phyloP scores from a whole-genome alignment of 1,140 invertebrate genomes.

The Meteorus sp. region DNA sequence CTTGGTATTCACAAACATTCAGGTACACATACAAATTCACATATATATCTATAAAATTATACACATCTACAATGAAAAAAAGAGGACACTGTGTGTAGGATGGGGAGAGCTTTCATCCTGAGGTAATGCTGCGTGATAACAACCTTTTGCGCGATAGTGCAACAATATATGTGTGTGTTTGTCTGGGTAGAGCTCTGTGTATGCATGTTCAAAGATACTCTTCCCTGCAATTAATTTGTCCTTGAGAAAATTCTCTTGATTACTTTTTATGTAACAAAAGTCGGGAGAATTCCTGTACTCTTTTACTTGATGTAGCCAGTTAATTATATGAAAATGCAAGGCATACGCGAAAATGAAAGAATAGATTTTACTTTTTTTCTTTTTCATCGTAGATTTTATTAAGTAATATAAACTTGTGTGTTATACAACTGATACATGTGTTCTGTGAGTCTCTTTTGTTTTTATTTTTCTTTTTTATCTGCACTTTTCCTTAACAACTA shows the following conservation, averaged over 20 bases:
- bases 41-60: not conserved
- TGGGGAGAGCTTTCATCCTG: slow-evolving; percentile 36
- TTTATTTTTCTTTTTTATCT: not conserved
- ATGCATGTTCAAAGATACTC: not conserved
- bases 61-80: no score
- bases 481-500: not conserved
- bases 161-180: not conserved
- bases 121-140: slow-evolving; percentile 42
- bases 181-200: not conserved
- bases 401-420: slow-evolving; percentile 58
- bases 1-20: no score
- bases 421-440: slow-evolving; percentile 54
- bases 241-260: no score
- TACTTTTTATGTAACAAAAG: no score
- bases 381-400: slow-evolving; percentile 55
- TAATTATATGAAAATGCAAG: not conserved
- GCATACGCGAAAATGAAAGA: not conserved
- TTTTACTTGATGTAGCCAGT: no score
- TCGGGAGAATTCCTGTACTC: no score
- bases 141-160: slow-evolving; percentile 13
- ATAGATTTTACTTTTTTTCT: not conserved
- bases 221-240: no score
- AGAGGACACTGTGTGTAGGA: not conserved
- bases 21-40: not conserved
- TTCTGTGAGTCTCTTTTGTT: slow-evolving; percentile 4